These are phyloP conservation scores for Chionis minor DNA, from an alignment of 2,113 vertebrate species.

Conservation along the genomic window DNA sequence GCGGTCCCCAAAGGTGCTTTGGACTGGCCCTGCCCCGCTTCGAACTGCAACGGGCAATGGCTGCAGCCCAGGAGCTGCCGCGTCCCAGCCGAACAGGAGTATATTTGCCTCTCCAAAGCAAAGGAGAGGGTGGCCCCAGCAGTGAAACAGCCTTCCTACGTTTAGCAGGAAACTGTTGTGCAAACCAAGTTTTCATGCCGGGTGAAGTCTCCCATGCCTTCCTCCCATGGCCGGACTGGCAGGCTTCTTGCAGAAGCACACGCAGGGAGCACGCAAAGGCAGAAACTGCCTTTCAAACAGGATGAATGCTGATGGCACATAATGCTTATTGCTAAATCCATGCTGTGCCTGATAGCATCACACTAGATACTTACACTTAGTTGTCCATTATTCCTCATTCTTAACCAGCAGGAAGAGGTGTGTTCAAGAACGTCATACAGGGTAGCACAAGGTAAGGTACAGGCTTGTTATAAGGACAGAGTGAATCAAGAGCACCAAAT, in stretches of 20 bases:
- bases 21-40: not conserved
- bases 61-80: not conserved
- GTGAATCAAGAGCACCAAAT: not conserved
- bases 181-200: not conserved
- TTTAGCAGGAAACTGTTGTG: not conserved
- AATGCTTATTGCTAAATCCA: not conserved
- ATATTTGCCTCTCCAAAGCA: not conserved
- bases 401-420: not conserved
- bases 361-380: not conserved
- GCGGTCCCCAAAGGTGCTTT: not conserved
- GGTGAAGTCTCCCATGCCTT: not conserved
- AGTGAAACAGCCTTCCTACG: not conserved
- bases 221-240: not conserved
- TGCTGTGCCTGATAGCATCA: not conserved
- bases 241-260: not conserved
- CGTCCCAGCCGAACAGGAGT: rapidly evolving
- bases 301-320: slow-evolving; percentile 6
- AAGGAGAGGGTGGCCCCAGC: not conserved
- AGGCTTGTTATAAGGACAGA: not conserved
- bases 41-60: rapidly evolving
- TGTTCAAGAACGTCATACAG: not conserved
- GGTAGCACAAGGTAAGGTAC: not conserved
- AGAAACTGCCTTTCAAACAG: not conserved
- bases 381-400: not conserved
- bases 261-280: not conserved